Evolutionary conservation across 2,888 invertebrate species (phyloP).

Genomic region (Dendrolimus pini): DNA sequence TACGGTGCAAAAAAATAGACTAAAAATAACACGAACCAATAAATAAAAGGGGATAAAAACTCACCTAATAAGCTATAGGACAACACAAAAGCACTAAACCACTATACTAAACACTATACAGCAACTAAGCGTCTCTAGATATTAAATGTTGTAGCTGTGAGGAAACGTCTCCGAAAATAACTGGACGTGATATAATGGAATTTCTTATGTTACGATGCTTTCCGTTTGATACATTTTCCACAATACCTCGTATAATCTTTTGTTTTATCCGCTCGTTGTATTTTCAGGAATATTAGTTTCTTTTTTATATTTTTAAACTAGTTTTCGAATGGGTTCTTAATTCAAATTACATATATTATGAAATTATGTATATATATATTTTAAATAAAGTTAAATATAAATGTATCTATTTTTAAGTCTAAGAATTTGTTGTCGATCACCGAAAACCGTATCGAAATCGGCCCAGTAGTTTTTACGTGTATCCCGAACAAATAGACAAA

Average conservation of each 20-base stretch:
- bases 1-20: too few species aligned
- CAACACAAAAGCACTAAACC: not conserved
- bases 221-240: constrained; percentile 3
- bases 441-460: too few species aligned
- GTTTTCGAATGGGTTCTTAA: too few species aligned
- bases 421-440: too few species aligned
- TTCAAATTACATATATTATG: too few species aligned
- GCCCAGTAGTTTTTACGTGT: too few species aligned
- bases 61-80: not conserved
- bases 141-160: not conserved
- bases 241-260: not conserved
- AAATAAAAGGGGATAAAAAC: not conserved
- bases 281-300: not conserved
- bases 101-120: not conserved
- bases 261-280: not conserved
- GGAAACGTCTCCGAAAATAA: not conserved
- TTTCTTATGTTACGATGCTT: not conserved
- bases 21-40: too few species aligned
- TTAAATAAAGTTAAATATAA: too few species aligned
- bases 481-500: too few species aligned
- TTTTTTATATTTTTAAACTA: too few species aligned
- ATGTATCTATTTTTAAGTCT: too few species aligned
- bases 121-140: not conserved
- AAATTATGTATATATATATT: too few species aligned
- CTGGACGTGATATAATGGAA: not conserved